Conservation (phyloP, 1,140 invertebrate genomes). For the Caligus rogercresseyi region DNA sequence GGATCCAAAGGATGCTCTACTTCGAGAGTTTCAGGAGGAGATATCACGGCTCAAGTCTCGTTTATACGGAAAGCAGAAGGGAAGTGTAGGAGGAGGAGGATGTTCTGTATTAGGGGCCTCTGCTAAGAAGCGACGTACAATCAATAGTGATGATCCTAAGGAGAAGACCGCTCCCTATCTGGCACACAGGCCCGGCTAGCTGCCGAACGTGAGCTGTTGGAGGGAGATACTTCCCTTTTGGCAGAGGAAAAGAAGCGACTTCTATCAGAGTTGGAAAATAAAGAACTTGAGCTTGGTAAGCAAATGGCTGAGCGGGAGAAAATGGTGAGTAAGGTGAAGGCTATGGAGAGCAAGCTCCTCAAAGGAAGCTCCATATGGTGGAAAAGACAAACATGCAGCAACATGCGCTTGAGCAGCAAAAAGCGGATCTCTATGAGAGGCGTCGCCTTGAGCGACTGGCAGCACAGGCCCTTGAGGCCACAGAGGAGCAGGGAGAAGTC, state of each 20-base stretch:
- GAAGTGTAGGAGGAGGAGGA: neutral
- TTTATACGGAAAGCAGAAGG: neutral
- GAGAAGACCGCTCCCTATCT: neutral
- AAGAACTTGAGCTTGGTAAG: conserved; percentile 37
- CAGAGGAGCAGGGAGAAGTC: conserved; percentile 69
- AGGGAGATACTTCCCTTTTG: conserved; percentile 16
- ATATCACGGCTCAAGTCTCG: conserved; percentile 42
- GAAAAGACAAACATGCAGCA: conserved; percentile 80
- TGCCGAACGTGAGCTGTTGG: conserved; percentile 8
- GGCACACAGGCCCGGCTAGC: neutral
- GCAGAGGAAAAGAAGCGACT: conserved; percentile 37
- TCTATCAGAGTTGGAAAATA: conserved; percentile 38
- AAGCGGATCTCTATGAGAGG: conserved; percentile 54
- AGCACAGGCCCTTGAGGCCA: conserved; percentile 61
- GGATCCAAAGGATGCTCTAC: conserved; percentile 76
- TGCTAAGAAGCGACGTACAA: neutral
- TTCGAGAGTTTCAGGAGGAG: conserved; percentile 71
- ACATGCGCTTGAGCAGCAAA: conserved; percentile 54
- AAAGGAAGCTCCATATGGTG: conserved; percentile 57
- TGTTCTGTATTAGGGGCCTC: neutral
- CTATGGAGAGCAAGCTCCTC: conserved; percentile 70
- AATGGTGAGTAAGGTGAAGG: conserved; percentile 36
- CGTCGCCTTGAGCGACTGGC: conserved; percentile 51
- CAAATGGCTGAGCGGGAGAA: conserved; percentile 37
- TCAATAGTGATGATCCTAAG: neutral